A percentile compares a stretch with the other conserved stretches of the same genome.
phyloP scores from a whole-genome alignment of 2,888 invertebrate genomes.

The Scaptomyza tumidula region DNA sequence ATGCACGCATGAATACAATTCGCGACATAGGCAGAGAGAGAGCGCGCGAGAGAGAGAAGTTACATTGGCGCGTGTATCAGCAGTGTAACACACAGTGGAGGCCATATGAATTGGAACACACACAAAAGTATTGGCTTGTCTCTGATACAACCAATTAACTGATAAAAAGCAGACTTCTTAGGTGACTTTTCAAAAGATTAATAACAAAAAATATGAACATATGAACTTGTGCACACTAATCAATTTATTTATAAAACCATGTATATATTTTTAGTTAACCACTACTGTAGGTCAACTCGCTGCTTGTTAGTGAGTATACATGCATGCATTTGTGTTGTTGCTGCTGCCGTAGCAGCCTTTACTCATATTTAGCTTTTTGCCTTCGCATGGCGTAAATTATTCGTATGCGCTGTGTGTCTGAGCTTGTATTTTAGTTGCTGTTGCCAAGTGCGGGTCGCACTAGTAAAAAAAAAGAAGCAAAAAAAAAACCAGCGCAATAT shows the following conservation, averaged over 20 bases:
- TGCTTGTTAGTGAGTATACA: slow-evolving; percentile 27
- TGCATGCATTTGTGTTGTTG: slow-evolving; percentile 40
- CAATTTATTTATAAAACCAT: slow-evolving; percentile 4
- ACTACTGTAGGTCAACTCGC: slow-evolving; percentile 50
- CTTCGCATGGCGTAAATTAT: slow-evolving; percentile 74
- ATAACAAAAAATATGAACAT: slow-evolving; percentile 4
- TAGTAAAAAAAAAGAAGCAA: slow-evolving; percentile 29
- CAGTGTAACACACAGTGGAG: slow-evolving; percentile 51
- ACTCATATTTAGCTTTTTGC: slow-evolving; percentile 79
- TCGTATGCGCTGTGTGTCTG: slow-evolving; percentile 67
- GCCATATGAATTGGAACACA: slow-evolving; percentile 26
- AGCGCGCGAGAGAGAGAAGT: slow-evolving; percentile 38
- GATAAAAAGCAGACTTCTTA: neutral
- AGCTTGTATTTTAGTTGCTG: slow-evolving; percentile 56
- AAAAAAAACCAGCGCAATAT: slow-evolving; percentile 41
- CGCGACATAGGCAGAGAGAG: slow-evolving; percentile 33
- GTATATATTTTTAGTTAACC: slow-evolving; percentile 17
- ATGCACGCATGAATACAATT: slow-evolving; percentile 72
- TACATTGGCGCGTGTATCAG: slow-evolving; percentile 64
- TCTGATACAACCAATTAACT: neutral
- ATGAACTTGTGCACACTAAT: neutral
- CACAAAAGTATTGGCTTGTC: neutral
- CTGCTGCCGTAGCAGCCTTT: slow-evolving; percentile 52
- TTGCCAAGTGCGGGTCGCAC: slow-evolving; percentile 48
- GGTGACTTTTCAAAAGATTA: neutral